A percentile compares a stretch with the other conserved stretches of the same genome.
phyloP scores from a whole-genome alignment of 2,888 invertebrate genomes.

The Melanotus villosus region DNA sequence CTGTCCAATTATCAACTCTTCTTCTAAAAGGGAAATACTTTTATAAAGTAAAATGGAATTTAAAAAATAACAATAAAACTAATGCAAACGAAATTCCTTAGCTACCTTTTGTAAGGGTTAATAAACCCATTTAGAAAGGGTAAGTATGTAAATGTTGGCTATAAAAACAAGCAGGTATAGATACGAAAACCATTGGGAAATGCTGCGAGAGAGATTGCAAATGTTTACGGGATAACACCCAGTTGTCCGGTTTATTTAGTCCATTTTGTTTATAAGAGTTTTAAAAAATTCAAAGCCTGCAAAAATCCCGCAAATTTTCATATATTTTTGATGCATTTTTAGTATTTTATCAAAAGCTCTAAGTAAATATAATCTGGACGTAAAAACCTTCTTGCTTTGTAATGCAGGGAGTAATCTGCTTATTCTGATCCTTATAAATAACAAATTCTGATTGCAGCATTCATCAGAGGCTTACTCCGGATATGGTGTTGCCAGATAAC shows the following conservation, averaged over 20 bases:
- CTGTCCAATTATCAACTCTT: no score
- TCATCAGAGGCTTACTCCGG: slow-evolving; percentile 51
- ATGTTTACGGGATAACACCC: neutral
- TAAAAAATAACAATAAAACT: no score
- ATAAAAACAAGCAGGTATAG: slow-evolving; percentile 19
- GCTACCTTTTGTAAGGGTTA: slow-evolving; percentile 19
- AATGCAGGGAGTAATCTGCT: slow-evolving; percentile 43
- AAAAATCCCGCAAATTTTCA: neutral
- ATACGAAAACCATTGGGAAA: slow-evolving; percentile 25
- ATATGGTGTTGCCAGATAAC: slow-evolving; percentile 51
- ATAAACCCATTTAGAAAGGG: slow-evolving; percentile 17
- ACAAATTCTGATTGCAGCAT: slow-evolving; percentile 54
- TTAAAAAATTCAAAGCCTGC: neutral
- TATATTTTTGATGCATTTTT: slow-evolving; percentile 35
- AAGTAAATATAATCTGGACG: slow-evolving; percentile 36
- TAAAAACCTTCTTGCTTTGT: slow-evolving; percentile 44
- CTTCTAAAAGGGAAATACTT: no score
- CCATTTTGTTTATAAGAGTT: neutral
- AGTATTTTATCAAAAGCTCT: slow-evolving; percentile 34
- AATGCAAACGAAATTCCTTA: no score
- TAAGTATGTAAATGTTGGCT: slow-evolving; percentile 27
- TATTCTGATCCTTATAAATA: slow-evolving; percentile 53
- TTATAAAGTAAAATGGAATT: no score
- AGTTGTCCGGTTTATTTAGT: neutral
- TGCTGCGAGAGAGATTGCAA: neutral